A percentile compares a stretch with the other conserved stretches of the same genome.
Conservation (phyloP, 2,888 invertebrate genomes). For the Sinhomidia bicolor region DNA sequence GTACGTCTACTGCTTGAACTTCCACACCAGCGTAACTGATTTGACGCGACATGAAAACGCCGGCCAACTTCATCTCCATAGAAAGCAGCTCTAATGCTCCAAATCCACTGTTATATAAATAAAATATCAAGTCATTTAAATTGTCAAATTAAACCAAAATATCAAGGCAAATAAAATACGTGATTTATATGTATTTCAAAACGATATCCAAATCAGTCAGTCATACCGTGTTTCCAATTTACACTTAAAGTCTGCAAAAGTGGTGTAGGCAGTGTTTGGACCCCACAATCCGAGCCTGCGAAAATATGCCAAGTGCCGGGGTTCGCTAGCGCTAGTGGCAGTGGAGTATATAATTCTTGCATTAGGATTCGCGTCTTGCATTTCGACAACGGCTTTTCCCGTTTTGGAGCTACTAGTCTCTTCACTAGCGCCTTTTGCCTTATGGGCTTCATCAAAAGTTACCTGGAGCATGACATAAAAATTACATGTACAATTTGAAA, state of each 20-base stretch:
- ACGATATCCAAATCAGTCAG: too few species aligned
- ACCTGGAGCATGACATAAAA: too few species aligned
- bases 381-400: not conserved
- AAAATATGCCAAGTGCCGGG: not conserved
- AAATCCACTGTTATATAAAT: not conserved
- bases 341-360: slow-evolving; percentile 16
- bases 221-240: too few species aligned
- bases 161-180: too few species aligned
- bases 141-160: too few species aligned
- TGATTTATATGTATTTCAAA: too few species aligned
- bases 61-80: not conserved
- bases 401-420: not conserved
- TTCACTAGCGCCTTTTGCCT: not conserved
- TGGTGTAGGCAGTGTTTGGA: not conserved
- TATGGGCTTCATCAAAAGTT: slow-evolving; percentile 19
- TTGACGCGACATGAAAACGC: not conserved
- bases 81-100: not conserved
- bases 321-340: not conserved
- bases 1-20: not conserved
- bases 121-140: too few species aligned
- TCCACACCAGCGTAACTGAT: not conserved
- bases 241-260: too few species aligned
- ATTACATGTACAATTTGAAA: too few species aligned
- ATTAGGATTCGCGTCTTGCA: not conserved
- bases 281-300: not conserved